Conservation (phyloP, 37 sponge, comb jelly and placozoan species). For the Halichondria panicea region DNA sequence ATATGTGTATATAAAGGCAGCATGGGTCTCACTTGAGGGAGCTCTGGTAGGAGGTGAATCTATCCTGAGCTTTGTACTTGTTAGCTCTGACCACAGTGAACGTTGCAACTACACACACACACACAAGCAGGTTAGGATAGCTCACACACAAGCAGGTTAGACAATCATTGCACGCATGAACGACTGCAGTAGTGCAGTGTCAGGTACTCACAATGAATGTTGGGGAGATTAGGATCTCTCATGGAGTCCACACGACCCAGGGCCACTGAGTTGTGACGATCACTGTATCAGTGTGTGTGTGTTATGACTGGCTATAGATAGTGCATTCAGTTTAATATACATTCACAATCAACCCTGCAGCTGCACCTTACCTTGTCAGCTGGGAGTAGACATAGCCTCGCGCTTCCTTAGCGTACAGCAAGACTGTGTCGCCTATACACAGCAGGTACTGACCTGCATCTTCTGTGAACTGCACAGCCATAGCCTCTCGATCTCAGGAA, state of each 20-base stretch:
- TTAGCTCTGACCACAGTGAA: conserved; percentile 16
- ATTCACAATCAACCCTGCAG: neutral
- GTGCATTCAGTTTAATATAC: too few species aligned
- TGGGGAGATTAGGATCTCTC: conserved; percentile 10
- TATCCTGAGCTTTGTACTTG: conserved; percentile 27
- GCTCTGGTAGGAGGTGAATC: neutral
- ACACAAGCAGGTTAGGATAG: neutral
- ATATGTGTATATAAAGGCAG: too few species aligned
- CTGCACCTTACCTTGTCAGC: conserved; percentile 27
- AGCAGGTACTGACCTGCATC: conserved; percentile 13
- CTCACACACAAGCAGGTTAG: too few species aligned
- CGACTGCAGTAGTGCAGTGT: too few species aligned
- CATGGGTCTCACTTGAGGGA: neutral
- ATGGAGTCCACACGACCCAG: neutral
- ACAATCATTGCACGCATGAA: too few species aligned
- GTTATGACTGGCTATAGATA: too few species aligned
- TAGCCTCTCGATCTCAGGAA: too few species aligned
- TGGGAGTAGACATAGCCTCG: conserved; percentile 45
- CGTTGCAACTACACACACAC: conserved; percentile 13
- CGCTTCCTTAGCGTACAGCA: conserved; percentile 26
- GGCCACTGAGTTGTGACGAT: neutral
- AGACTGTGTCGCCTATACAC: conserved; percentile 49
- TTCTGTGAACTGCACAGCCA: neutral
- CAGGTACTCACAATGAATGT: conserved; percentile 20
- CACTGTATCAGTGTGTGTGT: too few species aligned